Percentiles rank a stretch among this genome's conserved stretches.
These are phyloP conservation scores for Acanthosepion pharaonis DNA, from an alignment of 2,888 invertebrate genomes.

Conservation along the genomic window DNA sequence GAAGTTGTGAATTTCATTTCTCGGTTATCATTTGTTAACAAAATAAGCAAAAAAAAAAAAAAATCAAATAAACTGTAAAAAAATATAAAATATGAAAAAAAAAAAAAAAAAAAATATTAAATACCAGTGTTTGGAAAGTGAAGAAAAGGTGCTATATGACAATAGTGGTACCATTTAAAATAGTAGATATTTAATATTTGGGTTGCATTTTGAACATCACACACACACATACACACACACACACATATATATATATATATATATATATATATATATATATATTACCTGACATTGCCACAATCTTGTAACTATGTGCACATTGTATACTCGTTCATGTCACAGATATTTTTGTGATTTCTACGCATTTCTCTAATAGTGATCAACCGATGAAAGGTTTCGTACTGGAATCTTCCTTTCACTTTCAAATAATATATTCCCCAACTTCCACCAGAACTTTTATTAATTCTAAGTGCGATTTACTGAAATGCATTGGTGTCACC, in stretches of 20 bases:
- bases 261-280: background rate
- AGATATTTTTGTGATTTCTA: background rate
- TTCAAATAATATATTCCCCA: background rate
- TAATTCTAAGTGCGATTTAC: background rate
- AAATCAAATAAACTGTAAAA: too few relatives aligned
- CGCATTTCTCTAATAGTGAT: constrained; percentile 2
- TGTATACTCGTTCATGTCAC: too few relatives aligned
- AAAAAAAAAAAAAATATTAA: too few relatives aligned
- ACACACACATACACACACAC: background rate
- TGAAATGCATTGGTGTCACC: too few relatives aligned
- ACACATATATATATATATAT: constrained; percentile 33
- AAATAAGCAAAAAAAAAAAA: too few relatives aligned
- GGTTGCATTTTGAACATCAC: background rate
- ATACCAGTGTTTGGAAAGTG: background rate
- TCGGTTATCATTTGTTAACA: too few relatives aligned
- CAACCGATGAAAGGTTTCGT: background rate
- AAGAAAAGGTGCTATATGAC: constrained; percentile 21
- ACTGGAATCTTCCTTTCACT: background rate
- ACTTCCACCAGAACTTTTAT: background rate
- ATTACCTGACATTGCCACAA: too few relatives aligned
- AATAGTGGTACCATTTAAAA: background rate
- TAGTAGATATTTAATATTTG: background rate
- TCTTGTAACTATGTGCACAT: background rate
- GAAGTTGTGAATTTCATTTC: background rate
- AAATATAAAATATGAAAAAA: too few relatives aligned